phyloP scores from a whole-genome alignment of 2,797 vertebrate genomes.

The Periophthalmus magnuspinnatus region DNA sequence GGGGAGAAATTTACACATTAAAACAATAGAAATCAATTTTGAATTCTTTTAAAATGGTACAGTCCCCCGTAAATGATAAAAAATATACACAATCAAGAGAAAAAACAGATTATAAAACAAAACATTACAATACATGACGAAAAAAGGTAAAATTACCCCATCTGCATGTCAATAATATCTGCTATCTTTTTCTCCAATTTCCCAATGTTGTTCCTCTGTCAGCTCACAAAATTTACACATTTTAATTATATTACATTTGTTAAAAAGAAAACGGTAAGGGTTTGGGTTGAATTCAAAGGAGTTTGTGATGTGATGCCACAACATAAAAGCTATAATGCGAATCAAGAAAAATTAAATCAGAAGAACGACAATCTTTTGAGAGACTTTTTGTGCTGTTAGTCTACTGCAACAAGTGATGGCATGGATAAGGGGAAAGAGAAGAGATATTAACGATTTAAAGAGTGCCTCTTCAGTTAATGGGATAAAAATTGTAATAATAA shows the following conservation, averaged over 20 bases:
- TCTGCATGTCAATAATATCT: constrained; percentile 50
- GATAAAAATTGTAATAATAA: constrained; percentile 53
- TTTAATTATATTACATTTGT: constrained; percentile 76
- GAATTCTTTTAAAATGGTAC: constrained; percentile 70
- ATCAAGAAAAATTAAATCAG: constrained; percentile 67
- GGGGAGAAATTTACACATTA: constrained; percentile 71
- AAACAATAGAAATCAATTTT: constrained; percentile 70
- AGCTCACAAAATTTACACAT: constrained; percentile 68
- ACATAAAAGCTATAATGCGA: constrained; percentile 65
- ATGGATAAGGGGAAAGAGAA: constrained; percentile 24
- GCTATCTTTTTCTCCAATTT: constrained; percentile 35
- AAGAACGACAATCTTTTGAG: constrained; percentile 68
- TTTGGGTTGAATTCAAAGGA: constrained; percentile 27
- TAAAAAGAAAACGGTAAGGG: constrained; percentile 46
- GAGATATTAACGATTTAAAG: constrained; percentile 23
- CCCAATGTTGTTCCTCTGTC: constrained; percentile 58
- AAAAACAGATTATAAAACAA: constrained; percentile 77
- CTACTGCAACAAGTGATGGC: constrained; percentile 9
- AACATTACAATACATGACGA: constrained; percentile 73
- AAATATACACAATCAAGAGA: constrained; percentile 70
- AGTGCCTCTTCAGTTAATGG: constrained; percentile 47
- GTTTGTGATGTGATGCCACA: constrained; percentile 55
- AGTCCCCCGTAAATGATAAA: constrained; percentile 42
- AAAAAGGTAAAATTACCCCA: constrained; percentile 61
- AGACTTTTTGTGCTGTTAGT: constrained; percentile 52